These are phyloP conservation scores for Pseudolaguvia tuberculata DNA, from an alignment of 2,113 vertebrate genomes.

Conservation along the genomic window DNA sequence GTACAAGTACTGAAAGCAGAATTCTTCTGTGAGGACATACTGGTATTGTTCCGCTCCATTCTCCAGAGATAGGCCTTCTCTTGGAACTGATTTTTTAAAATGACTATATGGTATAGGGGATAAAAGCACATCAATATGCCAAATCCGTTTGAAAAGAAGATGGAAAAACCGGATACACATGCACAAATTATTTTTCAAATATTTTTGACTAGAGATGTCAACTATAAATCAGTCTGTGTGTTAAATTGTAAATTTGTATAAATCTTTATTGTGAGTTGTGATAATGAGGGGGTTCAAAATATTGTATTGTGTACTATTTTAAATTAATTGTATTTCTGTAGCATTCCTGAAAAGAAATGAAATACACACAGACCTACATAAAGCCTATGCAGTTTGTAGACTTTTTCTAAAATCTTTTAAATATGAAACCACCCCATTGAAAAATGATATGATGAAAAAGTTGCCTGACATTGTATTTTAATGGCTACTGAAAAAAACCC, in stretches of 20 bases:
- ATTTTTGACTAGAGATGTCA: slow-evolving; percentile 66
- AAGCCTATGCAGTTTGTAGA: neutral
- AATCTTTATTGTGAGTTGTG: slow-evolving; percentile 61
- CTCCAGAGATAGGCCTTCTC: slow-evolving; percentile 24
- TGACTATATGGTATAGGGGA: slow-evolving; percentile 53
- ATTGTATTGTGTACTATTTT: slow-evolving; percentile 43
- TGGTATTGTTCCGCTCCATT: slow-evolving; percentile 38
- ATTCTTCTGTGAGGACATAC: slow-evolving; percentile 75
- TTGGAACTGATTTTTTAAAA: slow-evolving; percentile 38
- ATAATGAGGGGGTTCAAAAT: neutral
- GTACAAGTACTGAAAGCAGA: slow-evolving; percentile 60
- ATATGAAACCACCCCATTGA: neutral
- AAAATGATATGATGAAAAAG: neutral
- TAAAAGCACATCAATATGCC: slow-evolving; percentile 50
- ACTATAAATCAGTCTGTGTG: slow-evolving; percentile 63
- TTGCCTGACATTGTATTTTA: neutral
- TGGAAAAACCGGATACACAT: slow-evolving; percentile 52
- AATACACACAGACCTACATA: slow-evolving; percentile 19
- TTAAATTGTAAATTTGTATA: slow-evolving; percentile 75
- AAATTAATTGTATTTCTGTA: slow-evolving; percentile 42
- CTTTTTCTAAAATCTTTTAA: neutral
- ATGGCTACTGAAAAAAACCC: neutral
- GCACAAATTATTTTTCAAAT: slow-evolving; percentile 64
- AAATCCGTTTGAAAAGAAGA: slow-evolving; percentile 54
- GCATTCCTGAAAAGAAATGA: slow-evolving; percentile 55